Percentiles rank a stretch among this genome's conserved stretches.
These are phyloP conservation scores for Ictalurus punctatus DNA, from an alignment of 2,113 vertebrate species.

Conservation along the genomic window DNA sequence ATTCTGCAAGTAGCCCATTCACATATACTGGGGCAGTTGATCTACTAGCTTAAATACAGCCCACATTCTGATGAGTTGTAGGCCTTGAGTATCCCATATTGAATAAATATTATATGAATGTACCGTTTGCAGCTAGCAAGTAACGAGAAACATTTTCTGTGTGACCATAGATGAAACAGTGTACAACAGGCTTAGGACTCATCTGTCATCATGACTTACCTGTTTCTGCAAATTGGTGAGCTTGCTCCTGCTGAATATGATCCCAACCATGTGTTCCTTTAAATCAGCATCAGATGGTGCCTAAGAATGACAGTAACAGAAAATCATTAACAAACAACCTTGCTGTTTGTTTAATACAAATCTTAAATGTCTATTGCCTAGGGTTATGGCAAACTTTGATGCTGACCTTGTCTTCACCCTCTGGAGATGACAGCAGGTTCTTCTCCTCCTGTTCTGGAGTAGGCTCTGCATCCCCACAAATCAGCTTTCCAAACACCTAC, in stretches of 20 bases:
- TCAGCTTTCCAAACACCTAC: conserved; percentile 97
- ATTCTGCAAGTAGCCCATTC: neutral
- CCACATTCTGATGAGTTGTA: neutral
- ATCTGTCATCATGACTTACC: conserved; percentile 66
- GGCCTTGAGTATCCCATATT: neutral
- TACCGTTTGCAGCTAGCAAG: neutral
- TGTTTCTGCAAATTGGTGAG: conserved; percentile 98
- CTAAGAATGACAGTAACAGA: conserved; percentile 66
- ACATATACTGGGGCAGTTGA: neutral
- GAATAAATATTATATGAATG: neutral
- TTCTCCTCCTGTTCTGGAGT: conserved; percentile 99
- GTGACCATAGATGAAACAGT: neutral
- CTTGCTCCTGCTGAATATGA: conserved; percentile 99
- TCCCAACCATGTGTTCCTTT: conserved; percentile 99
- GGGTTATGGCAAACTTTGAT: neutral
- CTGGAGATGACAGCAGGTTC: conserved; percentile 91
- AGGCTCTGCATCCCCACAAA: conserved; percentile 95
- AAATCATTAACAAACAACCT: neutral
- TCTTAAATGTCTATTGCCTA: neutral
- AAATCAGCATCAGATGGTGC: conserved; percentile 95
- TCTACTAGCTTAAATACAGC: neutral
- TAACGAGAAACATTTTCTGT: neutral
- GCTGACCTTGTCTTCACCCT: conserved; percentile 98
- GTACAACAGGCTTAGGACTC: neutral
- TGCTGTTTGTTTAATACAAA: neutral